These are phyloP conservation scores for Halcyon malimbica DNA, from an alignment of 2,113 vertebrate species.

Conservation along the genomic window DNA sequence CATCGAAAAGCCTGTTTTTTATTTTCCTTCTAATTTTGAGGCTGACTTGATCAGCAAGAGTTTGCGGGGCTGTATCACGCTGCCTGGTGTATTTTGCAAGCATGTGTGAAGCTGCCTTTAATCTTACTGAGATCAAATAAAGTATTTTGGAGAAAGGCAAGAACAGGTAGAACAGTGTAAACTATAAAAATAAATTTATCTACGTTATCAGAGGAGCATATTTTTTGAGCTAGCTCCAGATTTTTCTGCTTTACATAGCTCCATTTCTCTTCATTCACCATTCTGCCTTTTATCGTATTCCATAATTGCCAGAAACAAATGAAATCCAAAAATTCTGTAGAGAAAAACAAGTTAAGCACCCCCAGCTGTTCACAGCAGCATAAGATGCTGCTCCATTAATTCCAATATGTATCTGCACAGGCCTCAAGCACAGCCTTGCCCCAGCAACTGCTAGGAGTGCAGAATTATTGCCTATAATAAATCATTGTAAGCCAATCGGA, in stretches of 20 bases:
- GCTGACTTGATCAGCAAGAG: not conserved
- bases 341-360: constrained; percentile 48
- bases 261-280: not conserved
- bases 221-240: not conserved
- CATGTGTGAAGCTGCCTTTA: not conserved
- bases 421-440: constrained; percentile 23
- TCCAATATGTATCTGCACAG: constrained; percentile 7
- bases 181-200: not conserved
- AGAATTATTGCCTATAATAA: constrained; percentile 20
- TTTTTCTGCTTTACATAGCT: not conserved
- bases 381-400: constrained; percentile 51
- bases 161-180: not conserved
- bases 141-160: not conserved
- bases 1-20: not conserved
- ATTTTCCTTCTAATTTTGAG: not conserved
- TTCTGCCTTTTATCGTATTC: not conserved
- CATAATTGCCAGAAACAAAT: not conserved
- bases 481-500: not conserved
- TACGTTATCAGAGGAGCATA: not conserved
- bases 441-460: not conserved
- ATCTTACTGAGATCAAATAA: not conserved
- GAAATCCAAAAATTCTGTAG: constrained; percentile 5
- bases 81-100: not conserved
- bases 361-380: constrained; percentile 28
- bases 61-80: not conserved